Evolutionary conservation across 2,888 invertebrate genomes (phyloP), one percentile per base, ranked within the genome.

Genomic region (Epinotia bilunana): DNA sequence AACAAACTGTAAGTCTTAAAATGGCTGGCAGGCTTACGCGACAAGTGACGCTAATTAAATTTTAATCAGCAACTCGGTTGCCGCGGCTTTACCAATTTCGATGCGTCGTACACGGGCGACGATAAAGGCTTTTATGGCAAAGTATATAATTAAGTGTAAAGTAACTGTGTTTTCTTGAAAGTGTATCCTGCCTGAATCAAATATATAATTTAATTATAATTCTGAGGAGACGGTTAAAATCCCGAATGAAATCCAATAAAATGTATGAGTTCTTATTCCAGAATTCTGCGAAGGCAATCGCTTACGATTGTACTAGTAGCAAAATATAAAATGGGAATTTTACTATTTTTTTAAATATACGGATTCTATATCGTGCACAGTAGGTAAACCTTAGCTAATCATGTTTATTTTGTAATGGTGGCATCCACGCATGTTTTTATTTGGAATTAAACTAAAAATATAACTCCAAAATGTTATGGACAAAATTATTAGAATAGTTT

Each of bases 1-100:
- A 88, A 83, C 81, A 85, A 83, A 82, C 82, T 82, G 83, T 85
- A 85, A 87, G 65, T 62, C 62, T 72, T 67, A 61, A 74, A 74
- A 75, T 67, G 67, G 74, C 63, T 61, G 75, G 43, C 62, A 53
- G 46, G 28, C 70, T 71, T 68, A 18, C 60, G 60, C 53, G 72
- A 75, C 75, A 75, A 75, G 71, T 65, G 71, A 65, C 49, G 33
- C 46, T 71, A 61, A 75, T 75, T 72, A 72, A 72, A 75, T 72
- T 72, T 67, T 75, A 75, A 75, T 72, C 61, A 74, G 49, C 70
- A 65, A 53, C 28, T 43, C 65, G 60, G 74, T 71, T 57, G 57
- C 61, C 57, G 46, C 20, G 43, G 67, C 64, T 57, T 65, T 28
- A 71, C 28, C 65, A 71, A 61, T 61, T 64, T 71, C 65, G 39